Conservation (phyloP, 2,888 invertebrate species). For the Dascillus cervinus region DNA sequence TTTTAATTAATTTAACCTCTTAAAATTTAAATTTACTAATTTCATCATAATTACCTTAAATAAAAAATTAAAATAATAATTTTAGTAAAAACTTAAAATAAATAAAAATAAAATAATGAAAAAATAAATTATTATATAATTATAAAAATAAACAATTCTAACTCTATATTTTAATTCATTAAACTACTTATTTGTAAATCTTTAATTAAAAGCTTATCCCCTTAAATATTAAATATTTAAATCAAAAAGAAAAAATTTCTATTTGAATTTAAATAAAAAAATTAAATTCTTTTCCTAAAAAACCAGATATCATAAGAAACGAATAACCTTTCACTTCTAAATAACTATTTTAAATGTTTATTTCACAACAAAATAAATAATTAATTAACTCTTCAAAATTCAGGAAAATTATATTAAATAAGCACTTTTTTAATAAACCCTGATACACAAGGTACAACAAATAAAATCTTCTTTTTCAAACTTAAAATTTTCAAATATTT, state of each 20-base stretch:
- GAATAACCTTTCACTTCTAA: slow-evolving; percentile 59
- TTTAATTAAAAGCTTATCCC: slow-evolving; percentile 56
- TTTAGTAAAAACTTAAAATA: slow-evolving; percentile 41
- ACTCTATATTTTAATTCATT: slow-evolving; percentile 46
- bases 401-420: slow-evolving; percentile 47
- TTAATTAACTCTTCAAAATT: slow-evolving; percentile 56
- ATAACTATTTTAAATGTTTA: slow-evolving; percentile 54
- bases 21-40: slow-evolving; percentile 44
- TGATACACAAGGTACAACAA: slow-evolving; percentile 67
- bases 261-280: slow-evolving; percentile 35
- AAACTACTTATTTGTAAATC: slow-evolving; percentile 45
- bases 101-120: slow-evolving; percentile 43
- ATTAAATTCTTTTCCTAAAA: slow-evolving; percentile 55
- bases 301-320: slow-evolving; percentile 62
- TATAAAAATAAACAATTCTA: slow-evolving; percentile 50
- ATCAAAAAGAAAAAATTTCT: slow-evolving; percentile 29
- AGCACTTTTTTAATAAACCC: slow-evolving; percentile 53
- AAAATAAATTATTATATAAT: slow-evolving; percentile 42
- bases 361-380: slow-evolving; percentile 51
- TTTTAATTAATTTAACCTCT: slow-evolving; percentile 29
- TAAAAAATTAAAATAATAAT: slow-evolving; percentile 38
- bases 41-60: slow-evolving; percentile 50
- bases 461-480: slow-evolving; percentile 48
- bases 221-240: slow-evolving; percentile 44
- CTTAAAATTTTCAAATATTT: slow-evolving; percentile 38